These are phyloP conservation scores for Chloroclystis v-ata DNA, from an alignment of 2,888 invertebrate genomes.

Conservation along the genomic window DNA sequence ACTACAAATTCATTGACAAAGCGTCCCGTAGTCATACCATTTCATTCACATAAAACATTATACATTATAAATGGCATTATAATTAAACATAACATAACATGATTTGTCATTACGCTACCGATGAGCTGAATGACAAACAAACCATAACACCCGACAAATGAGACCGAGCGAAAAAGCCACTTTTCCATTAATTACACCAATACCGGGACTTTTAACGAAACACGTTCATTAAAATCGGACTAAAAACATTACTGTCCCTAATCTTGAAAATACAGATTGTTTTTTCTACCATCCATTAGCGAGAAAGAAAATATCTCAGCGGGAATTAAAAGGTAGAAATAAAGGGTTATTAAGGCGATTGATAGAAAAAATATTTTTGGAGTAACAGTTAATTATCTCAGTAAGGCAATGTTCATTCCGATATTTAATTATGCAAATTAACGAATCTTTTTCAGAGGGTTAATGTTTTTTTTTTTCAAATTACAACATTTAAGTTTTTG, in stretches of 20 bases:
- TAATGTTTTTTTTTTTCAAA: too few relatives aligned
- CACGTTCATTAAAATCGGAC: conserved; percentile 43
- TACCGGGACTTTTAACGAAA: conserved; percentile 11
- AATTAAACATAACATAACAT: too few relatives aligned
- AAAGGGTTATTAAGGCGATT: conserved; percentile 35
- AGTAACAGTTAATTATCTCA: conserved; percentile 57
- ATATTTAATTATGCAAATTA: conserved; percentile 68
- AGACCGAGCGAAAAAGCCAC: conserved; percentile 16
- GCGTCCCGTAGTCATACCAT: too few relatives aligned
- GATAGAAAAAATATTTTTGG: conserved; percentile 39
- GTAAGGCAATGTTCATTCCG: conserved; percentile 51
- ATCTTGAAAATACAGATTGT: conserved; percentile 42
- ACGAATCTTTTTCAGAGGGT: conserved; percentile 45
- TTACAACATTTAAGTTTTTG: too few relatives aligned
- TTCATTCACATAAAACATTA: too few relatives aligned
- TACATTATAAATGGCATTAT: too few relatives aligned
- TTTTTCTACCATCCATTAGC: conserved; percentile 54
- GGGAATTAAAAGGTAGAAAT: conserved; percentile 47
- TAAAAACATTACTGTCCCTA: conserved; percentile 35
- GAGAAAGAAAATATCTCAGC: conserved; percentile 45
- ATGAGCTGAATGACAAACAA: conserved; percentile 13
- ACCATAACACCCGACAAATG: conserved; percentile 30
- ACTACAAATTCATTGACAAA: too few relatives aligned
- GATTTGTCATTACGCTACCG: too few relatives aligned
- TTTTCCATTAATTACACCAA: conserved; percentile 15